A percentile compares a stretch with the other conserved stretches of the same genome.
Conservation (phyloP, 1,140 invertebrate genomes). For the Anastatus disparis region DNA sequence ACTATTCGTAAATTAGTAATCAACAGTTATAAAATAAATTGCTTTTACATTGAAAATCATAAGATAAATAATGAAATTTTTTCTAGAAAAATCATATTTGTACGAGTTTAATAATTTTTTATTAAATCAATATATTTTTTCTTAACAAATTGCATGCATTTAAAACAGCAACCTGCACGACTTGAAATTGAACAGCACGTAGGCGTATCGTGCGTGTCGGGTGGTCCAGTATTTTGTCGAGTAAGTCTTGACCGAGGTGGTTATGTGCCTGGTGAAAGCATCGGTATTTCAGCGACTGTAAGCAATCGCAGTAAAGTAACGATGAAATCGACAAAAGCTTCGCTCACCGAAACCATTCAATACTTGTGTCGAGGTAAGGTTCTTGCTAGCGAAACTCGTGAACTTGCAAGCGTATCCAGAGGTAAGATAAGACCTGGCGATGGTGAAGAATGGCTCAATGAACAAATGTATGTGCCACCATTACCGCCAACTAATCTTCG, state of each 20-base stretch:
- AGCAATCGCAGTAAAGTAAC: conserved; percentile 82
- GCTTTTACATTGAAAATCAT: too few species aligned
- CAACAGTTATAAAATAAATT: too few species aligned
- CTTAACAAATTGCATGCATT: too few species aligned
- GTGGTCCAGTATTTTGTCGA: conserved; percentile 83
- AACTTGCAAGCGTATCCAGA: conserved; percentile 81
- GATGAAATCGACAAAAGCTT: conserved; percentile 67
- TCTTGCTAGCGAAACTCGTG: conserved; percentile 86
- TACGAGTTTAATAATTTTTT: too few species aligned
- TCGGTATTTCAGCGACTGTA: conserved; percentile 86
- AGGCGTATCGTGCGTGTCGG: conserved; percentile 85
- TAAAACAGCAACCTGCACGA: conserved; percentile 85
- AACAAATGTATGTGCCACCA: conserved; percentile 92
- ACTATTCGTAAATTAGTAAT: too few species aligned
- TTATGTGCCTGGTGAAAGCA: conserved; percentile 93
- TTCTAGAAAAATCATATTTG: too few species aligned
- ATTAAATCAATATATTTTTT: too few species aligned
- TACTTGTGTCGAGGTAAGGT: conserved; percentile 89
- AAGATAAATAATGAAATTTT: too few species aligned
- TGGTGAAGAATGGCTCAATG: conserved; percentile 88
- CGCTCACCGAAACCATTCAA: conserved; percentile 81
- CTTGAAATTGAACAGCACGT: conserved; percentile 91
- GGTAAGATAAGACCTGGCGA: conserved; percentile 86
- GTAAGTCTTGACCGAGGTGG: conserved; percentile 90
- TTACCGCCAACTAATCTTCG: conserved; percentile 94